Conservation (phyloP, 2,797 vertebrate genomes). For the Scarus forsteni region DNA sequence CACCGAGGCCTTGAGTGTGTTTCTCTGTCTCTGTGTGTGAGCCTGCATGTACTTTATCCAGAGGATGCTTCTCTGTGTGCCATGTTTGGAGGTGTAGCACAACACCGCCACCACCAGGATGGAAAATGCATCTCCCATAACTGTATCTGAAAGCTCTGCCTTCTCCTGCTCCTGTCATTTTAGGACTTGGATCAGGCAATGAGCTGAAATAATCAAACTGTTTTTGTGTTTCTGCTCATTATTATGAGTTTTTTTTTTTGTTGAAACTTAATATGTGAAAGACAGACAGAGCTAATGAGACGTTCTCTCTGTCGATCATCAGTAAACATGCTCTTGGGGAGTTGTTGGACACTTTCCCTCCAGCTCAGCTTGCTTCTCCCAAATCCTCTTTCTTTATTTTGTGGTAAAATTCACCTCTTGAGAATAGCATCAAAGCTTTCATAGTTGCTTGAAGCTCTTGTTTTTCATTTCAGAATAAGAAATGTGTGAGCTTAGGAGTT, state of each 20-base stretch:
- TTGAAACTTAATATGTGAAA: background rate
- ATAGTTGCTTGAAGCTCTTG: too few relatives aligned
- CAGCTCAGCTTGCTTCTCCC: background rate
- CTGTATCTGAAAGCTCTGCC: background rate
- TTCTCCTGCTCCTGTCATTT: too few relatives aligned
- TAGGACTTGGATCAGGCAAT: background rate
- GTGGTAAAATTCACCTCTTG: too few relatives aligned
- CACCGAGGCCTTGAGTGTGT: background rate
- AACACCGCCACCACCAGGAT: slow-evolving; percentile 62
- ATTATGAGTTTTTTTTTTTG: background rate
- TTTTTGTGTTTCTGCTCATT: slow-evolving; percentile 3
- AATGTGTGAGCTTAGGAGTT: background rate
- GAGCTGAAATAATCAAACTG: slow-evolving; percentile 17
- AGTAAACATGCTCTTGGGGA: background rate
- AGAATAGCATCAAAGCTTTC: too few relatives aligned
- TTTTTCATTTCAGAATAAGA: background rate
- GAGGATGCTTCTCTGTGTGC: background rate
- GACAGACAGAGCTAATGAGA: background rate
- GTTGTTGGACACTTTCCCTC: background rate
- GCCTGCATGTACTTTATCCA: background rate
- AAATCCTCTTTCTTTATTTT: too few relatives aligned
- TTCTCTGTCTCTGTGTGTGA: slow-evolving; percentile 6
- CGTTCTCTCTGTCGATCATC: background rate
- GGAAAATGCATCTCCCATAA: slow-evolving; percentile 2
- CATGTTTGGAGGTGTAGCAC: slow-evolving; percentile 12